Evolutionary conservation across 1,140 invertebrate species (phyloP).

Genomic region (Drosophila asahinai): DNA sequence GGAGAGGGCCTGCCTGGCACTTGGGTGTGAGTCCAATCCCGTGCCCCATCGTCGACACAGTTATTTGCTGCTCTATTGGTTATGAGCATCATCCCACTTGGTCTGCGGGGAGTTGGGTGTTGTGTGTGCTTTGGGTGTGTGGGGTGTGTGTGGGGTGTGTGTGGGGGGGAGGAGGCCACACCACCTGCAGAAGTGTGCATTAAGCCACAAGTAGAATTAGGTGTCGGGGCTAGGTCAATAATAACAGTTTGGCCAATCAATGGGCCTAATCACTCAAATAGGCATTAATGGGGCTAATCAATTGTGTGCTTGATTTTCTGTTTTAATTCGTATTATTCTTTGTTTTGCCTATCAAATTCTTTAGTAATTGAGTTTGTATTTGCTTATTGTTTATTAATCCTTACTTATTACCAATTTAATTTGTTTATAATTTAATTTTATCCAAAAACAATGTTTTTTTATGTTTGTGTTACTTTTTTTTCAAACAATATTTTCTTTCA

Average conservation of each 20-base stretch:
- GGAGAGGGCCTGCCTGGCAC: too few species aligned
- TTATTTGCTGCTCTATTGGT: slow-evolving; percentile 76
- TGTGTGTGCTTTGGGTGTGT: slow-evolving; percentile 11
- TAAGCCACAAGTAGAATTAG: slow-evolving; percentile 27
- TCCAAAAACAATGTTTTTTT: too few species aligned
- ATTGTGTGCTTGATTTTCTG: slow-evolving; percentile 6
- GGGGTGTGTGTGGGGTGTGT: too few species aligned
- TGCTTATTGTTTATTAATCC: background rate
- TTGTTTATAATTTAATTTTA: background rate
- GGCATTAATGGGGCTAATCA: slow-evolving; percentile 3
- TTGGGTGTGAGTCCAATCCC: slow-evolving; percentile 6
- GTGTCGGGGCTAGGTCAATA: slow-evolving; percentile 18
- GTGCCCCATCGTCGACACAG: slow-evolving; percentile 62
- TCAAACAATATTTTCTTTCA: background rate
- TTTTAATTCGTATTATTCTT: background rate
- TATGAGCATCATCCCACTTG: slow-evolving; percentile 57
- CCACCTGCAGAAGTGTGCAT: slow-evolving; percentile 22
- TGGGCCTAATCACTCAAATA: slow-evolving; percentile 12
- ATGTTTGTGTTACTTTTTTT: too few species aligned
- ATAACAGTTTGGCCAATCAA: slow-evolving; percentile 3
- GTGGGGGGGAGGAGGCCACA: background rate
- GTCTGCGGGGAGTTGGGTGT: slow-evolving; percentile 5
- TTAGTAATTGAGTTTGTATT: background rate
- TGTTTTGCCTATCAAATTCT: background rate
- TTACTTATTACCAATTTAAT: background rate